Evolutionary conservation across 2,888 invertebrate genomes (phyloP).

Genomic region (Drosophila percnosoma): DNA sequence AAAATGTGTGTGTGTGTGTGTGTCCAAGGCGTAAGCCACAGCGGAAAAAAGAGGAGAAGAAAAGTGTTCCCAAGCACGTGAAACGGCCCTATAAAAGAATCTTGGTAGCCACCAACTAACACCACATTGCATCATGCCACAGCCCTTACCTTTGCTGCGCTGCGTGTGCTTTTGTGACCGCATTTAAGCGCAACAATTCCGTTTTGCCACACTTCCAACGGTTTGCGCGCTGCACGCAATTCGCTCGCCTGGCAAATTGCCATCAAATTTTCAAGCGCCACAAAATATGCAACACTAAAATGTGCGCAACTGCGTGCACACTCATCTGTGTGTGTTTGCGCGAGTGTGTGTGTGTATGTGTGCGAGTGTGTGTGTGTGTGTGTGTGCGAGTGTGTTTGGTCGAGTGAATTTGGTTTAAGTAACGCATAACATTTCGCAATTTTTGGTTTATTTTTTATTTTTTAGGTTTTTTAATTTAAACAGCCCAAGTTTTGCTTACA

Average conservation of each 20-base stretch:
- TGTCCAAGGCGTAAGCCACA: conserved; percentile 64
- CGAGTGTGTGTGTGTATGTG: background rate
- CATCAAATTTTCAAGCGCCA: conserved; percentile 77
- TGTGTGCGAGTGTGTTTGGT: conserved; percentile 11
- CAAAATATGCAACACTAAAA: conserved; percentile 76
- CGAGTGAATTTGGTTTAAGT: conserved; percentile 18
- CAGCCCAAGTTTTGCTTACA: conserved; percentile 58
- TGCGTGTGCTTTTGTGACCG: conserved; percentile 40
- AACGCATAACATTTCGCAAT: conserved; percentile 41
- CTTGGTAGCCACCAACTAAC: conserved; percentile 6
- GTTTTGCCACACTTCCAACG: conserved; percentile 48
- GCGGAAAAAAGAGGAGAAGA: background rate
- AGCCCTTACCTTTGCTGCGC: background rate
- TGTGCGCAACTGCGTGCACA: conserved; percentile 55
- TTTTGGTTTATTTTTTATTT: background rate
- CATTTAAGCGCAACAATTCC: conserved; percentile 67
- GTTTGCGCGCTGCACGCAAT: conserved; percentile 42
- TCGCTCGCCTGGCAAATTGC: conserved; percentile 76
- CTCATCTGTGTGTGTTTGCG: conserved; percentile 9
- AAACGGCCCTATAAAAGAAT: conserved; percentile 14
- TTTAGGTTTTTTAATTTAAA: conserved; percentile 47
- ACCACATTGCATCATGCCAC: background rate
- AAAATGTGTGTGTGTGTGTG: conserved; percentile 40
- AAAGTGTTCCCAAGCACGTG: conserved; percentile 36
- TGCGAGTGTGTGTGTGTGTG: conserved; percentile 3